Base-by-base conservation (phyloP, 2,888 invertebrate species). In the Amphimallon solstitiale region DNA sequence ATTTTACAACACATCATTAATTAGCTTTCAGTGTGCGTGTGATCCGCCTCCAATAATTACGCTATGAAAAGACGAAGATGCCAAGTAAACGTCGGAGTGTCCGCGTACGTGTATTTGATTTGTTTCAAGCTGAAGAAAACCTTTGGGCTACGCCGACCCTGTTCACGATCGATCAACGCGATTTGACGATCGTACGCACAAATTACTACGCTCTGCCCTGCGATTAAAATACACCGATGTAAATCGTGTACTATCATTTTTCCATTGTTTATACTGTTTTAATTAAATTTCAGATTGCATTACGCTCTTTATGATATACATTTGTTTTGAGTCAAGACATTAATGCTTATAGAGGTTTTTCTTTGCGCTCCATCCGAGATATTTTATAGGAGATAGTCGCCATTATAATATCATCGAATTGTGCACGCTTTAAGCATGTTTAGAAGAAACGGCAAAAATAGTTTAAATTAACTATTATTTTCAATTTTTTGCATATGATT, bases 251-350 rank as follows among this genome's bases (percentile, higher is more conserved):
- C 52, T 40, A 61, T 62, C 34, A 40, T 51, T 63, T 63, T 61
- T 65, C 52, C 51, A 40, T 64, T 65, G 67, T 70, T 72, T 71
- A 70, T 69, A 54, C 65, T 66, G 66, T 51, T 71, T 72, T 72
- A 72, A 72, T 72, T 72, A 70, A 70, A 72, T 70, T 70, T 67
- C 48, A 66, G 65, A 69, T 54, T 21, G 54, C 40, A 23, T 43
- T 43, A 29, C 15, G 15, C 19, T 23, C 14, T 56, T 56, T 56
- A 56, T 43, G 23, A 29, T 29, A 23, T n/a, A n/a, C 56, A 56
- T 56, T 56, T 34, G 56, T 56, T 56, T 40, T 40, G 14, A 23
- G 14, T 37, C 10, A 23, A 29, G 56, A 56, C 56, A 14, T 43
- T 43, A 56, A 56, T 43, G 56, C 23, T 43, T 43, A 7, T n/a